Base-by-base conservation (phyloP, 2,797 vertebrate genomes). In the Propithecus deckenii region DNA sequence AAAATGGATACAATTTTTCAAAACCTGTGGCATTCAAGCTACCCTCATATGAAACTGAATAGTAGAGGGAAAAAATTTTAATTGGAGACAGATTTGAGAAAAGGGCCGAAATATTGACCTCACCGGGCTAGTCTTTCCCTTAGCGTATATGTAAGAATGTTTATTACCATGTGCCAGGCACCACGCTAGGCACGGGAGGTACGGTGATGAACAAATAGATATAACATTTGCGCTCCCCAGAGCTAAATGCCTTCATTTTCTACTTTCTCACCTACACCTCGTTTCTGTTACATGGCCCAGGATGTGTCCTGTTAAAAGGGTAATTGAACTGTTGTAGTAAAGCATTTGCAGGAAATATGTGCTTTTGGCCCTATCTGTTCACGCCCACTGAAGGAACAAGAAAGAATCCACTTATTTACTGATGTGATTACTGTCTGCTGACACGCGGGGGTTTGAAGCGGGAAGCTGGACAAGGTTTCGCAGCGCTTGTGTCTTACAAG, bases 241-340 rank as follows among this genome's bases (percentile, higher is more conserved):
- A 94, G 55, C 67, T 13, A 92, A 95, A 59, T 69, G 55, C 41
- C 63, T 95, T 86, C 67, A 15, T 78, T 78, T 93, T 74, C 71
- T 75, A 20, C 78, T 79, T 96, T 75, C 75, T 93, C 79, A 75
- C 76, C 61, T 94, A 87, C 75, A 72, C 32, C 63, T 65, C 52
- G 4, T 69, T 92, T 86, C 80, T 75, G 18, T 38, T 88, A 93
- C 61, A 72, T 72, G 30, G 43, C 55, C 30, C 61, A 65, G 67
- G 46, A 69, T 80, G 52, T 85, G n/a, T 72, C 71, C 94, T 94
- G 71, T 88, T 96, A 78, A 57, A 96, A 88, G 35, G 32, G 75
- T 28, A 75, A 81, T 22, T 80, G 91, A 86, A 46, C 67, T 86
- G 30, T 75, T 76, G 67, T 80, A 71, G 52, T 59, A 81, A 96